Evolutionary conservation across 1,140 invertebrate species (phyloP).

Genomic region (Megathymus violae): DNA sequence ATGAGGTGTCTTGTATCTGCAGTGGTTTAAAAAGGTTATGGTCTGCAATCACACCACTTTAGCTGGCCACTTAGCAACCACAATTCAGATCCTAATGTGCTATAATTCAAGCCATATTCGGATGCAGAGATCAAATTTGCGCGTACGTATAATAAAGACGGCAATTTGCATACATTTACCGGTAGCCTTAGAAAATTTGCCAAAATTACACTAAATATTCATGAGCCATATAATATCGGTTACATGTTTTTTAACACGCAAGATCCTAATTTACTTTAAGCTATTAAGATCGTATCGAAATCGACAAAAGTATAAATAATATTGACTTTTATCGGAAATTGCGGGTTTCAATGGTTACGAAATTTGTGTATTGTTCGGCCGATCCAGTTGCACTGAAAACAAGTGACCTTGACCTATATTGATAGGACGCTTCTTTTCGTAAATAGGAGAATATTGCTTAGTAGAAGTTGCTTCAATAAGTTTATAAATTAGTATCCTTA

Average conservation of each 20-base stretch:
- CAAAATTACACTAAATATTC: slow-evolving; percentile 30
- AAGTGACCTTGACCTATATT: too few relatives aligned
- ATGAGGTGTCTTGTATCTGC: neutral
- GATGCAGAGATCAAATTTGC: slow-evolving; percentile 22
- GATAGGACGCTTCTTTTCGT: too few relatives aligned
- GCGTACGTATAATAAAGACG: slow-evolving; percentile 20
- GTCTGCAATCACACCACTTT: neutral
- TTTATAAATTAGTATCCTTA: too few relatives aligned
- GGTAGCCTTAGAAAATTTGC: slow-evolving; percentile 29
- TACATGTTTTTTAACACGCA: slow-evolving; percentile 32
- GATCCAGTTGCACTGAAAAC: too few relatives aligned
- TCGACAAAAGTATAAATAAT: slow-evolving; percentile 2
- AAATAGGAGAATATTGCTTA: too few relatives aligned
- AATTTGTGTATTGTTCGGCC: too few relatives aligned
- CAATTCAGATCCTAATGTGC: neutral
- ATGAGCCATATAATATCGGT: slow-evolving; percentile 22
- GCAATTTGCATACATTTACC: slow-evolving; percentile 28
- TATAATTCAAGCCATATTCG: slow-evolving; percentile 8
- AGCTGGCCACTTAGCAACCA: neutral
- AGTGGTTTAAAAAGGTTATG: slow-evolving; percentile 7
- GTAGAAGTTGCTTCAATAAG: too few relatives aligned
- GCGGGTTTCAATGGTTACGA: too few relatives aligned
- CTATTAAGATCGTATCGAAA: slow-evolving; percentile 12
- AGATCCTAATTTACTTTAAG: slow-evolving; percentile 12
- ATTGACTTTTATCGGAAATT: neutral